Percentiles rank a stretch among this genome's conserved stretches.
phyloP scores from a whole-genome alignment of 2,797 vertebrate genomes.

The Myotis planiceps region DNA sequence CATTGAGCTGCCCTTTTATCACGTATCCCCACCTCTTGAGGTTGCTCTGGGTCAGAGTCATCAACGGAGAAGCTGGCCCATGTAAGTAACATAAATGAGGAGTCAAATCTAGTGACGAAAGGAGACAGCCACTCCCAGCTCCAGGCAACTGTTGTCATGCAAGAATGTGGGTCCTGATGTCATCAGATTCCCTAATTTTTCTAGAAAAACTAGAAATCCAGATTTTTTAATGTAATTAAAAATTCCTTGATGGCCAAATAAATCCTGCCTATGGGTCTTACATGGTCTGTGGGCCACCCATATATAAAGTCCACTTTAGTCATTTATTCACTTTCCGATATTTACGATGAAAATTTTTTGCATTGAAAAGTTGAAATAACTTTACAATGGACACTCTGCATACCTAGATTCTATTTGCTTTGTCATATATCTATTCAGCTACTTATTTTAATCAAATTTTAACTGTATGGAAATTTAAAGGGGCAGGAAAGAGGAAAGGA shows the following conservation, averaged over 20 bases:
- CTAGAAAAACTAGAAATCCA: conserved; percentile 17
- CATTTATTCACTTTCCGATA: conserved; percentile 5
- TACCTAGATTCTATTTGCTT: background rate
- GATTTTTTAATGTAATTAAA: background rate
- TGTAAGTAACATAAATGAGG: background rate
- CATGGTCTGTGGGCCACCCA: no score
- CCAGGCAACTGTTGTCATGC: background rate
- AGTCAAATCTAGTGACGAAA: background rate
- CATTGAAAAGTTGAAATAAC: background rate
- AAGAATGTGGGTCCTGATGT: background rate
- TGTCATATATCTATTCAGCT: background rate
- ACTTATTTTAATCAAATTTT: background rate
- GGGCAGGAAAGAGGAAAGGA: background rate
- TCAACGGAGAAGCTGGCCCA: background rate
- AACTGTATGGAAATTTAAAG: background rate
- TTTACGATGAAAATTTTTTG: background rate
- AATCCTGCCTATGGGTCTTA: background rate
- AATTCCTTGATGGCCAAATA: background rate
- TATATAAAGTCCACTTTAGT: background rate
- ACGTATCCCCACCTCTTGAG: background rate
- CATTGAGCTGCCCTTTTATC: background rate
- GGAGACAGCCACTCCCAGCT: background rate
- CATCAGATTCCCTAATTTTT: background rate
- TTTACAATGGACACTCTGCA: background rate
- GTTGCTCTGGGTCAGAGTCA: background rate